Base-by-base conservation (phyloP, 2,113 vertebrate species). In the Diadophis punctatus region DNA sequence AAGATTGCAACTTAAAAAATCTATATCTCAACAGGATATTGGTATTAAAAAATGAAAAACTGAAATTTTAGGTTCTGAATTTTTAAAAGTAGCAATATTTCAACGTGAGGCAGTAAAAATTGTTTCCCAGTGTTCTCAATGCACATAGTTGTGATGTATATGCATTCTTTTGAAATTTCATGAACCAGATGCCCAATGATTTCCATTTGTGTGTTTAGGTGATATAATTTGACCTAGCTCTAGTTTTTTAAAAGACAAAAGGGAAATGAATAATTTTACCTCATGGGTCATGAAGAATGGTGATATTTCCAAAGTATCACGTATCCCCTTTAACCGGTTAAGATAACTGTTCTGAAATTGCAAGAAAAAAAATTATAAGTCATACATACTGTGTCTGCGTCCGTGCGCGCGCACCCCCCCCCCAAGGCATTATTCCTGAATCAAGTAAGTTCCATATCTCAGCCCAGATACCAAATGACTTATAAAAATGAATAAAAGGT, bases 201-300 rank as follows among this genome's bases (percentile, higher is more conserved):
- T 74, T 27, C 18, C 25, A 22, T 39, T 90, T 30, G 51, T 16
- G 51, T 43, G 12, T 68, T 88, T 88, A 49, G 68, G 90, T 56
- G 90, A 92, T 87, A 16, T 4, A 0, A 53, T 94, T 94, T 22
- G 16, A 95, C 39, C 53, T 23, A 93, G 52, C 46, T 88, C 11
- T 92, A 1, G 51, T 49, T 27, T 89, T 93, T 9, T 25, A 86
- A 84, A 18, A 11, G 43, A 27, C 5, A 7, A 48, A 58, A 91
- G n/a, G 74, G 48, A 43, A 63, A 74, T 46, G 0, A 84, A 0
- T 1, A 39, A 0, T 46, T 90, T 97, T 97, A 99, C 99, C 99
- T 99, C 99, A 1, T 99, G 99, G 92, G 98, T 98, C 96, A 98
- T 98, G 97, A 99, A 99, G 98, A 99, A 99, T 0, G 98, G 96